Conservation (phyloP, 1,140 invertebrate genomes). For the Glomeris maerens region DNA sequence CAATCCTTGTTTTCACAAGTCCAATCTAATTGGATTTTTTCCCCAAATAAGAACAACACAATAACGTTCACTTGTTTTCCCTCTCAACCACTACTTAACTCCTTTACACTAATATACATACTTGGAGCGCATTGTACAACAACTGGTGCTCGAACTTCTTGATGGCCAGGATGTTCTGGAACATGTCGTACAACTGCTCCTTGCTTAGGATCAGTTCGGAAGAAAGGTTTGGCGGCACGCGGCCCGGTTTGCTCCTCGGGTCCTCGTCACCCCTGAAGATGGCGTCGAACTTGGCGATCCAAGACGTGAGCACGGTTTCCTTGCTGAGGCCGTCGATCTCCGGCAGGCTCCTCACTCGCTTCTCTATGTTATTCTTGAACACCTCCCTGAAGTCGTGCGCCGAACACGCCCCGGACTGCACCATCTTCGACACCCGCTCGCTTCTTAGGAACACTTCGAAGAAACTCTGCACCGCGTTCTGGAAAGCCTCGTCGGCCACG, state of each 20-base stretch:
- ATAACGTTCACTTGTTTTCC: no score
- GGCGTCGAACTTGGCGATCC: slow-evolving; percentile 99
- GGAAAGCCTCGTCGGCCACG: slow-evolving; percentile 96
- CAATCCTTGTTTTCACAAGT: no score
- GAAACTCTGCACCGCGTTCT: slow-evolving; percentile 95
- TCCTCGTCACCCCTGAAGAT: slow-evolving; percentile 88
- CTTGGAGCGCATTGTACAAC: slow-evolving; percentile 94
- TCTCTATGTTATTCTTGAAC: slow-evolving; percentile 94
- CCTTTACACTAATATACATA: no score
- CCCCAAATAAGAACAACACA: no score
- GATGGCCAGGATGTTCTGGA: slow-evolving; percentile 93
- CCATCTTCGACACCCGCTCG: slow-evolving; percentile 87
- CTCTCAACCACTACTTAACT: no score
- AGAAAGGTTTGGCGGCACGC: slow-evolving; percentile 71
- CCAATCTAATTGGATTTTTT: no score
- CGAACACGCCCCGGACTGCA: slow-evolving; percentile 90
- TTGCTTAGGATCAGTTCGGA: slow-evolving; percentile 85
- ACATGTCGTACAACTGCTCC: slow-evolving; percentile 98
- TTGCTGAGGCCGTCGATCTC: slow-evolving; percentile 99
- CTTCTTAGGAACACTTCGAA: slow-evolving; percentile 94
- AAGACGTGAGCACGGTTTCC: slow-evolving; percentile 95
- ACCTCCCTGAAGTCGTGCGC: slow-evolving; percentile 97
- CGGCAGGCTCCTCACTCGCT: slow-evolving; percentile 86
- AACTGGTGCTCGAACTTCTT: slow-evolving; percentile 99
- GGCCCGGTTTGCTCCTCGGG: slow-evolving; percentile 62